Evolutionary conservation across 2,888 invertebrate species (phyloP).

Genomic region (Argyra leucocephala): DNA sequence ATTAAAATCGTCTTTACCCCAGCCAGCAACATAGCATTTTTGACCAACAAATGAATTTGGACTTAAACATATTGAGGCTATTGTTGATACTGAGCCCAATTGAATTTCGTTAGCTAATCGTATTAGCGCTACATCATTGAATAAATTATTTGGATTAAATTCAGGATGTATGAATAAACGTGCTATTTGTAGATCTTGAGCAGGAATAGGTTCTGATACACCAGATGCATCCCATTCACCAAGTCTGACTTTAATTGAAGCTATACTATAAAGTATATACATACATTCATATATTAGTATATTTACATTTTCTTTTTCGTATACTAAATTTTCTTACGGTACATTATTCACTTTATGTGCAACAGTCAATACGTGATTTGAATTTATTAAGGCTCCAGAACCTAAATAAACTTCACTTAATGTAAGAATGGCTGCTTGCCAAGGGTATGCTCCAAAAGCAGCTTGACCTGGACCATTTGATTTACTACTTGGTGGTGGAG

Average conservation of each 20-base stretch:
- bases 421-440: constrained; percentile 58
- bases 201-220: constrained; percentile 55
- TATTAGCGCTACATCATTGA: constrained; percentile 73
- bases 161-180: constrained; percentile 54
- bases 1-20: constrained; percentile 60
- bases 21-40: constrained; percentile 62
- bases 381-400: constrained; percentile 60
- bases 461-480: constrained; percentile 48
- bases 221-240: constrained; percentile 68
- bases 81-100: constrained; percentile 48
- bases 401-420: constrained; percentile 57
- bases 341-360: constrained; percentile 59
- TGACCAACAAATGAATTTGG: constrained; percentile 46
- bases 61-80: constrained; percentile 54
- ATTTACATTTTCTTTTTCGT: neutral
- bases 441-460: constrained; percentile 60
- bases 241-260: constrained; percentile 54
- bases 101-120: constrained; percentile 53
- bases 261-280: constrained; percentile 25
- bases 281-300: constrained; percentile 1
- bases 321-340: constrained; percentile 44
- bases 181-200: constrained; percentile 52
- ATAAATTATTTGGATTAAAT: constrained; percentile 61
- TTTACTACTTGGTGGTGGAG: constrained; percentile 37
- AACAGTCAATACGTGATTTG: constrained; percentile 60